phyloP scores from a whole-genome alignment of 2,888 invertebrate genomes.

The Pecten maximus region DNA sequence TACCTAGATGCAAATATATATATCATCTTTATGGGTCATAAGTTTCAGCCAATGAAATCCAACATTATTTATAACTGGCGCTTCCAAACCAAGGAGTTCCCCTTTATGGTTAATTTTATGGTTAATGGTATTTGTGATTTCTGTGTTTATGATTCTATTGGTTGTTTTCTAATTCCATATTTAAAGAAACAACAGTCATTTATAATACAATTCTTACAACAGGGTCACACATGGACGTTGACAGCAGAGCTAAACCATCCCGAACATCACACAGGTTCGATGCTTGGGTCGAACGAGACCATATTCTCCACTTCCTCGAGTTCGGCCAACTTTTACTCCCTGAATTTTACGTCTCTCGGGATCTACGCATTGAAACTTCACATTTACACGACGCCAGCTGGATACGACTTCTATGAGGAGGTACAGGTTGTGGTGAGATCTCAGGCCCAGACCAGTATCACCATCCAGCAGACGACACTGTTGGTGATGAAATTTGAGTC shows the following conservation, averaged over 20 bases:
- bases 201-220: no score
- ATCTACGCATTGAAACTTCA: conserved; percentile 61
- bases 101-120: no score
- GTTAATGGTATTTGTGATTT: no score
- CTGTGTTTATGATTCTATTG: no score
- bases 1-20: no score
- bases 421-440: conserved; percentile 58
- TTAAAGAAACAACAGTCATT: no score
- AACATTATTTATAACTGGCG: no score
- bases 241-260: conserved; percentile 55
- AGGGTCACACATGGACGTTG: conserved; percentile 51
- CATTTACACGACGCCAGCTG: conserved; percentile 59
- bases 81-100: no score
- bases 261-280: conserved; percentile 56
- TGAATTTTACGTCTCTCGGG: conserved; percentile 61
- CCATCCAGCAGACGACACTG: conserved; percentile 57
- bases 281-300: conserved; percentile 56
- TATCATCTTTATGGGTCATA: no score
- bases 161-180: no score
- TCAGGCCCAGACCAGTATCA: conserved; percentile 55
- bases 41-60: no score
- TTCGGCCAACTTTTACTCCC: conserved; percentile 58
- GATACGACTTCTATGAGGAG: conserved; percentile 63
- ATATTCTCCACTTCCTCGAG: conserved; percentile 62
- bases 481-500: conserved; percentile 67